phyloP scores from a whole-genome alignment of 2,797 vertebrate species.

The Galagoides demidoff region DNA sequence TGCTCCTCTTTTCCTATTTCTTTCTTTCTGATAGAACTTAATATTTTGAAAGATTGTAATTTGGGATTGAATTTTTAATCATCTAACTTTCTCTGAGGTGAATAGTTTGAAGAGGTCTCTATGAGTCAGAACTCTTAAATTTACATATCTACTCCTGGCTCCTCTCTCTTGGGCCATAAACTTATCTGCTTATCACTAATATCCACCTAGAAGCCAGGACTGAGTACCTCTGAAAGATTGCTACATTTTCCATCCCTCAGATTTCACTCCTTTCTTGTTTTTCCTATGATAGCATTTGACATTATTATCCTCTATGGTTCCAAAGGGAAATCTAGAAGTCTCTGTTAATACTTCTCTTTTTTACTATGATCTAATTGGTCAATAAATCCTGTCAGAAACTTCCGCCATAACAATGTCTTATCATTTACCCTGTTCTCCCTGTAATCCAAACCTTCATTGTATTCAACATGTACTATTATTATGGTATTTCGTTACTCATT shows the following conservation, averaged over 20 bases:
- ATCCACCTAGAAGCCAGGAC: not conserved
- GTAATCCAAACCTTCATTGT: not conserved
- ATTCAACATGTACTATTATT: not conserved
- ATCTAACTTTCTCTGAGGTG: not conserved
- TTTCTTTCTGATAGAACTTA: not conserved
- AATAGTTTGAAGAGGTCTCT: not conserved
- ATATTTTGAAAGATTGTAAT: not conserved
- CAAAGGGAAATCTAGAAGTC: not conserved
- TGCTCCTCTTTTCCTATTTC: not conserved
- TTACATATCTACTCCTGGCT: not conserved
- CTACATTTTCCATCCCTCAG: not conserved
- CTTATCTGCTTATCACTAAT: not conserved
- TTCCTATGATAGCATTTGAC: not conserved
- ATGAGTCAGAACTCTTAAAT: not conserved
- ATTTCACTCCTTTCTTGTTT: not conserved
- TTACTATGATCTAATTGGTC: not conserved
- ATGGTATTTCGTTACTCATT: not conserved
- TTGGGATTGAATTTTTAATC: not conserved
- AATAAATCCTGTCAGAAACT: not conserved
- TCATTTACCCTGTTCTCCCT: not conserved
- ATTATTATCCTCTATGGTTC: not conserved
- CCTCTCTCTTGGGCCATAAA: not conserved
- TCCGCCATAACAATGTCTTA: not conserved
- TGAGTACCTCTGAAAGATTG: not conserved
- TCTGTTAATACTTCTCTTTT: not conserved